Conservation (phyloP, 2,797 vertebrate species). For the Anguilla megastoma region DNA sequence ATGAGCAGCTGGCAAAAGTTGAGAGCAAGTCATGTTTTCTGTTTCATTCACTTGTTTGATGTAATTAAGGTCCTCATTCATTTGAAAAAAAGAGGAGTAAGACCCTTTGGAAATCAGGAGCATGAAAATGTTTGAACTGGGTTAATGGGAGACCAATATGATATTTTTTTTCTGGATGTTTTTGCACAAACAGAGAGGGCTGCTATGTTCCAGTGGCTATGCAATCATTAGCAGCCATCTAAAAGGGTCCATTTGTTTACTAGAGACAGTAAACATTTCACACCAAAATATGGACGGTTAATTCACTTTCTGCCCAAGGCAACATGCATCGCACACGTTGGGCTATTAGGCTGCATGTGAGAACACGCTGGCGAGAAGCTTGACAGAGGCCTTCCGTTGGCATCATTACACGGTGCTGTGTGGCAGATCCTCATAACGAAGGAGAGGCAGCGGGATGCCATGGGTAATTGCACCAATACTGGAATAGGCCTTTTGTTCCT, state of each 20-base stretch:
- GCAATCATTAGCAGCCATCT: neutral
- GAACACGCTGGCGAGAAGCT: neutral
- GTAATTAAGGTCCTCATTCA: neutral
- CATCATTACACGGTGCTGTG: neutral
- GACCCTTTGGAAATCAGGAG: neutral
- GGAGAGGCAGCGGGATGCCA: neutral
- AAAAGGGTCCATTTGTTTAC: neutral
- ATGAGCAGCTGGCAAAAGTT: neutral
- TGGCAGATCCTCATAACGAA: neutral
- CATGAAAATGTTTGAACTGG: neutral
- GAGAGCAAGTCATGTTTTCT: neutral
- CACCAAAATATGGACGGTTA: neutral
- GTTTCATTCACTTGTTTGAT: neutral
- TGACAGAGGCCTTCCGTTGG: neutral
- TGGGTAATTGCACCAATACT: neutral
- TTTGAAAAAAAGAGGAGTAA: neutral
- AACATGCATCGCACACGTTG: neutral
- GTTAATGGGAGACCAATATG: neutral
- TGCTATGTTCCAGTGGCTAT: neutral
- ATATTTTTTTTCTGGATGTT: neutral
- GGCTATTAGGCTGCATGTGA: neutral
- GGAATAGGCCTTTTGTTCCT: neutral
- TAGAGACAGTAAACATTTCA: neutral
- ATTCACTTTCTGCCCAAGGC: neutral
- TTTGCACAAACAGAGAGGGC: neutral